Conservation (phyloP, 1,140 invertebrate genomes). For the Cydia strobilella region DNA sequence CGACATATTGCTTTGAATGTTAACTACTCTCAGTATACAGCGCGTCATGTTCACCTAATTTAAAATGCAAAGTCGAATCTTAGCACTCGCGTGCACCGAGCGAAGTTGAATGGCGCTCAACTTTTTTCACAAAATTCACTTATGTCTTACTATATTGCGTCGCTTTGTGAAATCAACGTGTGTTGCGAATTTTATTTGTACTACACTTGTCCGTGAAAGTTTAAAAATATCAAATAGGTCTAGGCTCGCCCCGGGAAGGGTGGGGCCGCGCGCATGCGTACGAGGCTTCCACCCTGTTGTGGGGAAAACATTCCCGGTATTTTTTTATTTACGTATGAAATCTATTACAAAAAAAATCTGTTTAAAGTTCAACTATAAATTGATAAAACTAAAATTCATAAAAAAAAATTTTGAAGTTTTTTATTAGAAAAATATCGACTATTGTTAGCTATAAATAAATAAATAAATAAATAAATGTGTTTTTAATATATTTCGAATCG, state of each 20-base stretch:
- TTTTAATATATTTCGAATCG: background rate
- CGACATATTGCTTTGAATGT: too few relatives aligned
- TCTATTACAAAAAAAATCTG: background rate
- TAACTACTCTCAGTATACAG: too few relatives aligned
- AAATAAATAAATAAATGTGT: background rate
- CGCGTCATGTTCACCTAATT: background rate
- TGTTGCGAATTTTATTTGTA: constrained; percentile 27
- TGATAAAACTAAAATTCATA: background rate
- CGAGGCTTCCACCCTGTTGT: constrained; percentile 38
- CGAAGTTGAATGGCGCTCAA: background rate
- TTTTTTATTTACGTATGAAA: constrained; percentile 42
- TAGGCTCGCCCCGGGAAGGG: constrained; percentile 60
- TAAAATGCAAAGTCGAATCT: constrained; percentile 3
- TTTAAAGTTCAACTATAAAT: background rate
- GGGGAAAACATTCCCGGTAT: constrained; percentile 54
- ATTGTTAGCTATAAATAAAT: background rate
- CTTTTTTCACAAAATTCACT: constrained; percentile 11
- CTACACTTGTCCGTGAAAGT: constrained; percentile 29
- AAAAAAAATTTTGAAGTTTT: background rate
- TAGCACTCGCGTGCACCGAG: background rate
- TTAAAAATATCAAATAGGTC: constrained; percentile 42
- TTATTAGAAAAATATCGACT: background rate
- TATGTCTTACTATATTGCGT: constrained; percentile 19
- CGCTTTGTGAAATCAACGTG: constrained; percentile 32
- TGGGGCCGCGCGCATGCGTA: constrained; percentile 66